Evolutionary conservation across 2,797 vertebrate genomes (phyloP), one percentile per base, ranked within the genome.

Genomic region (Eupleurogrammus muticus): DNA sequence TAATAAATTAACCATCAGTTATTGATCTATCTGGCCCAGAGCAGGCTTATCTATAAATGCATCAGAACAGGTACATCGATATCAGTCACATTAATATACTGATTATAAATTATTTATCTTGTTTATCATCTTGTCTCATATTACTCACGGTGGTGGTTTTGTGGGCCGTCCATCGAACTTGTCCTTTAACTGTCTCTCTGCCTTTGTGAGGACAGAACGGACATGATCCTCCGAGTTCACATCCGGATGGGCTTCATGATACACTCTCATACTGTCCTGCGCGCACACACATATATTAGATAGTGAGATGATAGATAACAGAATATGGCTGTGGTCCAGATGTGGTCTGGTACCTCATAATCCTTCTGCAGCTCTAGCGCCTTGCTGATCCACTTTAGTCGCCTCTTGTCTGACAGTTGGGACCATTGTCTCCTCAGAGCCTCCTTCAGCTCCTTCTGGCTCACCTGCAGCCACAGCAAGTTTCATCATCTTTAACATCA

Each of bases 351-450:
- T 83, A 95, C 95, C 94, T 92, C 94, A 0, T 94, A 95, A 65
- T 93, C 92, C 59, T 95, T 95, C 85, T 95, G 95, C 12, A 95
- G 92, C 75, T 95, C 95, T 82, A 95, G 89, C 10, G 95, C 95
- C 74, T 95, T 95, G 86, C 93, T 94, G 91, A 95, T 95, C 95
- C 95, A 95, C 81, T 95, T 95, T 4, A 95, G 90, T 4, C 95
- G 89, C 64, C 92, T 93, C 81, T 95, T 95, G 84, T 95, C 95
- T 0, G 93, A 90, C 20, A 95, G 92, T 32, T 94, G 94, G 13
- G 95, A 95, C 95, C 95, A 95, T 82, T 95, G 95, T 59, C 90
- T 88, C 63, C 95, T 91, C 64, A 95, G 87, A 1, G 90, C 92
- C 73, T 95, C 95, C 87, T 95, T 95, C 80, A 95, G 87, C 74